Evolutionary conservation across 1,140 invertebrate genomes (phyloP).

Genomic region (Chlorops oryzae): DNA sequence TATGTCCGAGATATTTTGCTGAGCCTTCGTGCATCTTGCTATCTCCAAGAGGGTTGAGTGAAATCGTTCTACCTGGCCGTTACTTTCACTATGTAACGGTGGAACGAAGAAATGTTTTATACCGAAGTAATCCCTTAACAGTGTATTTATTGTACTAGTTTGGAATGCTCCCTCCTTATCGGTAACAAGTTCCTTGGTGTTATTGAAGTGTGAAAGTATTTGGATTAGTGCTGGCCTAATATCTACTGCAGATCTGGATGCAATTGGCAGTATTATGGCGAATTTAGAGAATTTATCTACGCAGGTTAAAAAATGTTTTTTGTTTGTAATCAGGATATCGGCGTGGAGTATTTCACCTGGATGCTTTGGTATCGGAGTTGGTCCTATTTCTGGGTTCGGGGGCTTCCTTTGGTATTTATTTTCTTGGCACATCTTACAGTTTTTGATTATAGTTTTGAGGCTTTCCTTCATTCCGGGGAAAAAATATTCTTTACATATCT

Average conservation of each 20-base stretch:
- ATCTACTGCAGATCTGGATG: background rate
- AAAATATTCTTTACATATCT: background rate
- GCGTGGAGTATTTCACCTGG: too few relatives aligned
- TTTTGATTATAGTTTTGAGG: too few relatives aligned
- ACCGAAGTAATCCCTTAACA: conserved; percentile 1
- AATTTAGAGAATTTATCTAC: too few relatives aligned
- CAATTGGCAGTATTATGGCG: too few relatives aligned
- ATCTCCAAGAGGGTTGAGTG: conserved; percentile 1
- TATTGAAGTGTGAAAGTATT: background rate
- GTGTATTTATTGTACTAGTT: background rate
- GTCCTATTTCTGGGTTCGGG: too few relatives aligned
- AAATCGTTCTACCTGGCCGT: conserved; percentile 6
- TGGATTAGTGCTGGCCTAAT: background rate
- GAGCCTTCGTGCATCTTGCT: background rate
- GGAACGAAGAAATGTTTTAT: background rate
- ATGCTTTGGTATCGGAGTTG: too few relatives aligned
- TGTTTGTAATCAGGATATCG: too few relatives aligned
- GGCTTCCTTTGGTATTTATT: too few relatives aligned
- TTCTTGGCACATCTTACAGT: too few relatives aligned
- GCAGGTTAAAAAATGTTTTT: too few relatives aligned
- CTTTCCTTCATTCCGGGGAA: too few relatives aligned
- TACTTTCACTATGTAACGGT: conserved; percentile 5
- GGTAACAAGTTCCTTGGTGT: background rate
- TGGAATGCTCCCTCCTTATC: too few relatives aligned
- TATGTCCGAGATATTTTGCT: conserved; percentile 1